Evolutionary conservation across 2,888 invertebrate species (phyloP).

Genomic region (Brachypterus glaber): DNA sequence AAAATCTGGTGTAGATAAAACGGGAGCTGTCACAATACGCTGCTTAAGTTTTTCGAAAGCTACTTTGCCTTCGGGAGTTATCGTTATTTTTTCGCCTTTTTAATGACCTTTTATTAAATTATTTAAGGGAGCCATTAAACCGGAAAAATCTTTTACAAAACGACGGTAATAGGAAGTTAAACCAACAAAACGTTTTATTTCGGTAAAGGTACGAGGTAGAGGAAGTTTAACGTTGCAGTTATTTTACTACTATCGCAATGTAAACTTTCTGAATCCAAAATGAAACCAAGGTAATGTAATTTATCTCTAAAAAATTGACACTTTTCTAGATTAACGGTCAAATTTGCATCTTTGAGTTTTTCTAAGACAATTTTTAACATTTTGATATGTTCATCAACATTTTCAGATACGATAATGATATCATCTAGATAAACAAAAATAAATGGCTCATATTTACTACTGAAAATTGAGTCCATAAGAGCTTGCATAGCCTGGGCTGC

Average conservation of each 20-base stretch:
- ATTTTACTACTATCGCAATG: no score
- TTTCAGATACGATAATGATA: not conserved
- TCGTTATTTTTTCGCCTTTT: constrained; percentile 6
- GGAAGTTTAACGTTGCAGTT: no score
- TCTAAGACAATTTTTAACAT: no score
- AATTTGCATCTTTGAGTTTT: not conserved
- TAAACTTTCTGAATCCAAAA: constrained; percentile 19
- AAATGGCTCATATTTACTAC: not conserved
- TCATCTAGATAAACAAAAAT: no score
- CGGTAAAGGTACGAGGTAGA: constrained; percentile 19
- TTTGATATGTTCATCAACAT: not conserved
- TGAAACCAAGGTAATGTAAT: constrained; percentile 22
- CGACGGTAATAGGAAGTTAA: constrained; percentile 18
- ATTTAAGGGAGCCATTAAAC: constrained; percentile 7
- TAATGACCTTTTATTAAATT: constrained; percentile 9
- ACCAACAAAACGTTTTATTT: constrained; percentile 24
- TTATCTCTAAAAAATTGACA: no score
- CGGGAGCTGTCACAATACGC: constrained; percentile 13
- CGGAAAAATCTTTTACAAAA: constrained; percentile 11
- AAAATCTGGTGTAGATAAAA: constrained; percentile 21
- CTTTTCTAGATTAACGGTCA: not conserved
- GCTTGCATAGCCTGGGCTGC: constrained; percentile 3
- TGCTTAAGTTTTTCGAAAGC: constrained; percentile 13
- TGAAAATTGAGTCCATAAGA: not conserved
- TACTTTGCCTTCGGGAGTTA: constrained; percentile 8